phyloP scores from a whole-genome alignment of 2,888 invertebrate species.

The Spisula subtruncata region DNA sequence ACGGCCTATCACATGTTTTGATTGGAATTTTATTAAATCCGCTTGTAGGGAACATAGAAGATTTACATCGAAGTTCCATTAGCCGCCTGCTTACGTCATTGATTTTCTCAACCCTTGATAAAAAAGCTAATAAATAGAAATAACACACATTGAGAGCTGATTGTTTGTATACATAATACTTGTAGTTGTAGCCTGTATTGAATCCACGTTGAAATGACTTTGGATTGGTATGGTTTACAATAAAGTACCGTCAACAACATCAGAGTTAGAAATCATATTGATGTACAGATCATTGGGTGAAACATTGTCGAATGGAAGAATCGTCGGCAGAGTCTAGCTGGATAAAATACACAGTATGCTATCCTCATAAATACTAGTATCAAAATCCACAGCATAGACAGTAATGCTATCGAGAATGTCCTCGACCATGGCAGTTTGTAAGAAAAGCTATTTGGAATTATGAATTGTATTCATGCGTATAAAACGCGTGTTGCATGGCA shows the following conservation, averaged over 20 bases:
- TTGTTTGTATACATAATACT: background rate
- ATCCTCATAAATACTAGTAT: background rate
- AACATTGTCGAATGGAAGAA: background rate
- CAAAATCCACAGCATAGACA: background rate
- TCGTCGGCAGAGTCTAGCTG: no score
- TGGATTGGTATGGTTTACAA: background rate
- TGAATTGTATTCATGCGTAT: no score
- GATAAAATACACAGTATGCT: background rate
- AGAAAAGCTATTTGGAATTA: no score
- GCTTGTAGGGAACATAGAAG: background rate
- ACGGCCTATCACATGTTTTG: background rate
- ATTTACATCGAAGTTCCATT: conserved; percentile 10
- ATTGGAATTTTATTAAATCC: background rate
- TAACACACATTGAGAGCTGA: background rate
- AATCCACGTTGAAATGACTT: background rate
- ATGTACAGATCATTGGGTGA: background rate
- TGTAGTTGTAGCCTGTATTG: background rate
- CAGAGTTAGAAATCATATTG: background rate
- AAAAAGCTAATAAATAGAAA: conserved; percentile 1
- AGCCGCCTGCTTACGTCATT: background rate
- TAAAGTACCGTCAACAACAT: background rate
- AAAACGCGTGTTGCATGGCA: no score
- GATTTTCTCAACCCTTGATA: conserved; percentile 7
- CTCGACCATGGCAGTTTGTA: no score
- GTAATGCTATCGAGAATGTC: background rate